A percentile compares a stretch with the other conserved stretches of the same genome.
Evolutionary conservation across 2,797 vertebrate genomes (phyloP).

Genomic region (Malurus leucopterus): DNA sequence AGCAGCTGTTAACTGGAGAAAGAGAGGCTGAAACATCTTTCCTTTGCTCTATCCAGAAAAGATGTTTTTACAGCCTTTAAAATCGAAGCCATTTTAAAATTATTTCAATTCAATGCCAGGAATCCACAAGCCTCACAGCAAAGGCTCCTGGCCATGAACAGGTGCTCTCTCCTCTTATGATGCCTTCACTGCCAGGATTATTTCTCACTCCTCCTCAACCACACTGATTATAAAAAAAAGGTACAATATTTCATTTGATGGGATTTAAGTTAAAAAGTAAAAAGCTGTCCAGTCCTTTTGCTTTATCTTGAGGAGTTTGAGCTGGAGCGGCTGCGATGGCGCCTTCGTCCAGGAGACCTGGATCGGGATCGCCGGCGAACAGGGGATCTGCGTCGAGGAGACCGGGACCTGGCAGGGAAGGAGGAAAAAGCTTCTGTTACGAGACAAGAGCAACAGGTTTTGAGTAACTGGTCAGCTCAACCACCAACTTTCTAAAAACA

Average conservation of each 20-base stretch:
- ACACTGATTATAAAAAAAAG: constrained; percentile 40
- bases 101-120: background rate
- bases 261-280: constrained; percentile 60
- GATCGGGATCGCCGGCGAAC: constrained; percentile 87
- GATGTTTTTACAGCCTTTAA: background rate
- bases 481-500: background rate
- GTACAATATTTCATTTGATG: constrained; percentile 47
- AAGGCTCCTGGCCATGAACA: background rate
- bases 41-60: background rate
- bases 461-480: accelerated
- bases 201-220: background rate
- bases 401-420: constrained; percentile 81
- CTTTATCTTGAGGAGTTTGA: constrained; percentile 95
- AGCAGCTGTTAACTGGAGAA: background rate
- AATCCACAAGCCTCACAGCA: background rate
- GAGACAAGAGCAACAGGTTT: background rate
- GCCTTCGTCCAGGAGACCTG: constrained; percentile 89
- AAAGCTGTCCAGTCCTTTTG: constrained; percentile 33
- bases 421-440: accelerated
- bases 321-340: constrained; percentile 94
- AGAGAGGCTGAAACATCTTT: background rate
- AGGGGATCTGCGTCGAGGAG: constrained; percentile 88
- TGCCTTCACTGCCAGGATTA: background rate
- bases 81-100: constrained; percentile 18
- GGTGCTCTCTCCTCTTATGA: background rate